Evolutionary conservation across 2,113 vertebrate species (phyloP), one percentile per base, ranked within the genome.

Genomic region (Ancistrus triradiatus): DNA sequence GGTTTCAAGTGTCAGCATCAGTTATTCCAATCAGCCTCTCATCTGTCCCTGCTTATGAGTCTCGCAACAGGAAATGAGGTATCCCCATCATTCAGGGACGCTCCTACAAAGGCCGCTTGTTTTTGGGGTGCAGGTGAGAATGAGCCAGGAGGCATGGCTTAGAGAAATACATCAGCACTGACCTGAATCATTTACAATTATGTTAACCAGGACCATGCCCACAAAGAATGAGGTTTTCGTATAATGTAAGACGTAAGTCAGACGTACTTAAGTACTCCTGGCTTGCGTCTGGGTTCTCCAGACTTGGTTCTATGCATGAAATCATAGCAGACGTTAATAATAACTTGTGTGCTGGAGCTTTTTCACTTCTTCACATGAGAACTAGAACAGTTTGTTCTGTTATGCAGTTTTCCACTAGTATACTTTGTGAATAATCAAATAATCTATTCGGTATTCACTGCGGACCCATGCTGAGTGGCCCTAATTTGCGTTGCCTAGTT

Each of bases 21-120:
- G 79, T 84, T 86, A 77, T 87, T 86, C 79, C 81, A 83, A 76
- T 86, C 83, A 80, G 65, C 42, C 74, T 74, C 81, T 85, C 83
- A 81, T 85, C 81, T 84, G 81, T 77, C 79, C 74, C 66, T 77
- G 78, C 79, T 83, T 83, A 77, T 52, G 69, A 63, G 59, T 79
- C 74, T 71, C 75, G 62, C 73, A 72, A 74, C 79, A 84, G 85
- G 85, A 88, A 90, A 89, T 86, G 79, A 87, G 82, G 86, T 88
- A 86, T 84, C 86, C 74, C 70, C 80, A 81, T 85, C 78, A 79
- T 75, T 49, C 46, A 11, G 74, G 38, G 38, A 27, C 74, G 40
- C n/a, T 67, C 71, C 79, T 77, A 87, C 86, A 90, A 81, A 81
- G 73, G 76, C 60, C 81, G 71, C 82, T 86, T 88, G 84, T 88